Evolutionary conservation across 2,888 invertebrate species (phyloP).

Genomic region (Julus scanicus): DNA sequence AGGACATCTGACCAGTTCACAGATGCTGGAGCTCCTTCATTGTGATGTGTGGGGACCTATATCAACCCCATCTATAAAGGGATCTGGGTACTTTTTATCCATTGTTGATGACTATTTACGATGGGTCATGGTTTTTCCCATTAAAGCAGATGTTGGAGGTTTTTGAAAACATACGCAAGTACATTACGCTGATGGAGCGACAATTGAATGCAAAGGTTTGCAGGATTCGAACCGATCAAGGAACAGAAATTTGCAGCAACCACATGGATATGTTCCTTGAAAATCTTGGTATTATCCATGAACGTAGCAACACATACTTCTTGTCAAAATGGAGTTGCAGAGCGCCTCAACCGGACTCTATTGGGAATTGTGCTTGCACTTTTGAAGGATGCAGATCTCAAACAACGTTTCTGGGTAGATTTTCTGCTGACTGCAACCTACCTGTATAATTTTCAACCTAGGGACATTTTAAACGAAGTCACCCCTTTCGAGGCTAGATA

Average conservation of each 20-base stretch:
- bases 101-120: not conserved
- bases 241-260: not conserved
- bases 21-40: not conserved
- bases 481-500: not conserved
- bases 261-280: not conserved
- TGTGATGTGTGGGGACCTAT: not conserved
- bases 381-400: not conserved
- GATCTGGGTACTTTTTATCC: not conserved
- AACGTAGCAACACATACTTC: not conserved
- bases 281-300: not conserved
- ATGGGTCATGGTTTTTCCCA: not conserved
- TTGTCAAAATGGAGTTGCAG: not conserved
- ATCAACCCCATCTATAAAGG: not conserved
- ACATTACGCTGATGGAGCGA: not conserved
- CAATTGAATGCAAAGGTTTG: not conserved
- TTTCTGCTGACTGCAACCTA: not conserved
- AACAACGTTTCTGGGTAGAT: not conserved
- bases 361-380: not conserved
- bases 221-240: not conserved
- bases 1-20: not conserved
- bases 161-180: not conserved
- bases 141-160: not conserved
- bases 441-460: conserved; percentile 12
- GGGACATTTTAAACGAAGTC: not conserved
- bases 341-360: not conserved